Evolutionary conservation across 2,888 invertebrate genomes (phyloP), one percentile per base, ranked within the genome.

Genomic region (Amiota minor): DNA sequence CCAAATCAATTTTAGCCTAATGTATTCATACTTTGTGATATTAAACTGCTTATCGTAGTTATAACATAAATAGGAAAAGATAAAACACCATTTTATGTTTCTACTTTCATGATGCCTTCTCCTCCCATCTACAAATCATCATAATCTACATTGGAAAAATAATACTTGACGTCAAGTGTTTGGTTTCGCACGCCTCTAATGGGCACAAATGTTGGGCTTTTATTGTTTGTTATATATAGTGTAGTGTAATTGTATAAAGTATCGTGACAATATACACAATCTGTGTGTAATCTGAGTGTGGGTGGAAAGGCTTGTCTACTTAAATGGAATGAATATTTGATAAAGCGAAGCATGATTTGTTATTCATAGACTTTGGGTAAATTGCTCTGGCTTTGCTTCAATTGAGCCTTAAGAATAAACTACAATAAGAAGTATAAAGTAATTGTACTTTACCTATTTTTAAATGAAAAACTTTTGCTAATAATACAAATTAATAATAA

Each of bases 151-250:
- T 35, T 35, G 35, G 65, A 14, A 11, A 65, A 14, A 47, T 18
- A 46, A 4, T 64, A 75, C 65, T 72, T 74, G 70, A 18, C 50
- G 55, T 49, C 77, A 81, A 78, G 71, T 80, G 79, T 71, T 35
- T 23, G 16, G n/a, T 55, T 76, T 81, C 78, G 55, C 80, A 82
- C 47, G 69, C 23, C 50, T 20, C 35, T 55, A 69, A 55, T 45
- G 35, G 35, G 35, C 35, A 35, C n/a, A 59, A 65, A 53, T 74
- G 6, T 12, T 23, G n/a, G 59, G 12, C 35, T 50, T 67, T 50
- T 35, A 35, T 35, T 23, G 3, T 23, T 35, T 35, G 35, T 35
- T 35, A 35, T 35, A 35, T 35, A 6, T 35, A 35, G 23, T 35
- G 35, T 35, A 35, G 35, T 35, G 35, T 35, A 35, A 35, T 4